These are phyloP conservation scores for Uloborus plumipes DNA, from an alignment of 2,888 invertebrate genomes.

Conservation along the genomic window DNA sequence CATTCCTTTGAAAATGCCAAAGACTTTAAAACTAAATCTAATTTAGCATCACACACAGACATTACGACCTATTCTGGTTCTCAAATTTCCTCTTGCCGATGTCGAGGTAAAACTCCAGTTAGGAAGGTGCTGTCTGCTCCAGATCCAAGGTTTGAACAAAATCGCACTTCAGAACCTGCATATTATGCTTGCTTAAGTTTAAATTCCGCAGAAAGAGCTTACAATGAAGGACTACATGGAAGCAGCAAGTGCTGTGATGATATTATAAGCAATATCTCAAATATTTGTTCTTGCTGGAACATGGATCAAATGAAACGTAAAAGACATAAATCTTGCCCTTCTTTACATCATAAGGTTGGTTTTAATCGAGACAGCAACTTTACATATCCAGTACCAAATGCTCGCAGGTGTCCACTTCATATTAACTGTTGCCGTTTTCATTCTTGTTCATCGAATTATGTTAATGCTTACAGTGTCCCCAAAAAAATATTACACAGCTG, in stretches of 20 bases:
- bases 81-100: background rate
- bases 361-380: background rate
- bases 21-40: background rate
- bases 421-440: no score
- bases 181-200: no score
- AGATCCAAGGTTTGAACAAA: background rate
- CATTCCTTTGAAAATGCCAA: background rate
- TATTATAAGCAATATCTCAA: no score
- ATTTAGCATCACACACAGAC: background rate
- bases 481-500: no score
- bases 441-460: no score
- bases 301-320: background rate
- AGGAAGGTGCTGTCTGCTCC: background rate
- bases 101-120: background rate
- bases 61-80: background rate
- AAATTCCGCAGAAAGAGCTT: background rate
- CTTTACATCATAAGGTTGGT: conserved; percentile 1
- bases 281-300: no score
- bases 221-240: background rate
- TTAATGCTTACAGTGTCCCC: no score
- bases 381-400: no score
- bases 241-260: no score
- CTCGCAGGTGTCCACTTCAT: no score
- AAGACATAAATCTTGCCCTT: conserved; percentile 23
- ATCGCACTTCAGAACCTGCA: background rate